These are phyloP conservation scores for Benitochromis conjunctus DNA, from an alignment of 2,113 vertebrate genomes.

Conservation along the genomic window DNA sequence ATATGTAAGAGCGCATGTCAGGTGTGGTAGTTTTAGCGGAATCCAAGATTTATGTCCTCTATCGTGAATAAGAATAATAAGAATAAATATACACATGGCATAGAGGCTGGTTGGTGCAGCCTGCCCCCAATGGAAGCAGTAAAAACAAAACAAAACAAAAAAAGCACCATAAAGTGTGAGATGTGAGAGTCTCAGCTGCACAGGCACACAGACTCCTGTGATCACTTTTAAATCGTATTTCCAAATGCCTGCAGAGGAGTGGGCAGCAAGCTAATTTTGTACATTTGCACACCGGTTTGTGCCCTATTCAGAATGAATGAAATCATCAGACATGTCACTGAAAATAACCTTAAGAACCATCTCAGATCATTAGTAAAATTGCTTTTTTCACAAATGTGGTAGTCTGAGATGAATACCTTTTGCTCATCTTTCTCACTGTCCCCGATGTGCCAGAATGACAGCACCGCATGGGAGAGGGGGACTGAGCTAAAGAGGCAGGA, in stretches of 20 bases:
- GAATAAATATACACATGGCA: neutral
- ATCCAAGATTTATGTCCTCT: neutral
- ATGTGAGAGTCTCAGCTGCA: neutral
- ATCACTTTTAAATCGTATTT: constrained; percentile 44
- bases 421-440: neutral
- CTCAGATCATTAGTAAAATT: neutral
- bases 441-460: neutral
- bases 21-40: neutral
- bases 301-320: neutral
- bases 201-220: neutral
- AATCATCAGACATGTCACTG: neutral
- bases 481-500: neutral
- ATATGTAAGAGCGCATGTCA: neutral
- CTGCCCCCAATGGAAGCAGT: neutral
- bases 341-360: neutral
- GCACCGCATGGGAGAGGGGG: neutral
- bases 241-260: neutral
- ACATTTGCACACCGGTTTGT: neutral
- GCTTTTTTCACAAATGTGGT: neutral
- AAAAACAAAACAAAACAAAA: neutral
- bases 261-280: neutral
- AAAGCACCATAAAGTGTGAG: neutral
- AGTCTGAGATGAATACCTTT: neutral
- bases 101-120: neutral
- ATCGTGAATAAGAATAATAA: neutral